Evolutionary conservation across 2,888 invertebrate species (phyloP).

Genomic region (Agrochola lota): DNA sequence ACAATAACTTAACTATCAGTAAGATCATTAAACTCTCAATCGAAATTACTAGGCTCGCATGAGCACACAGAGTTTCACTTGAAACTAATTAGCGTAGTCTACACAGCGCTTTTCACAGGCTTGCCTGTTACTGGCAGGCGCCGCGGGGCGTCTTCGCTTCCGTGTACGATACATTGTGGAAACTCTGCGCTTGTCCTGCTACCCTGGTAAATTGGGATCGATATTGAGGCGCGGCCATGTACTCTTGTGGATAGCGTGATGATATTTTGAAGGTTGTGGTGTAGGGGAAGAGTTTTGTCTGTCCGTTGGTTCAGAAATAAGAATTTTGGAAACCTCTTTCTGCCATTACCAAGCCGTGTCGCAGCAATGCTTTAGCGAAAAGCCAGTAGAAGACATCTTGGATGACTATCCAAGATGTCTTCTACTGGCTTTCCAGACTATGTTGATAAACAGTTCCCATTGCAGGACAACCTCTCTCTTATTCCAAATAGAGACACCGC

Average conservation of each 20-base stretch:
- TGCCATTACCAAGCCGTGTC: not conserved
- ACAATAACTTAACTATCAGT: conserved; percentile 66
- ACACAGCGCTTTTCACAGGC: conserved; percentile 67
- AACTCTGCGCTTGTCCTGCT: conserved; percentile 73
- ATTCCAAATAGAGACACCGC: not conserved
- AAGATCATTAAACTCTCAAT: conserved; percentile 68
- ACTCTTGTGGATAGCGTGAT: conserved; percentile 66
- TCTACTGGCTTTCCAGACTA: not conserved
- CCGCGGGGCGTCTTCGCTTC: conserved; percentile 78
- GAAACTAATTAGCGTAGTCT: conserved; percentile 71
- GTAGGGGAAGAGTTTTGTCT: conserved; percentile 18
- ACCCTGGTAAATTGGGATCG: conserved; percentile 74
- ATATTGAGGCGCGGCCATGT: conserved; percentile 68
- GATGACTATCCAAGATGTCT: too few species aligned
- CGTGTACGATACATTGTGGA: conserved; percentile 71
- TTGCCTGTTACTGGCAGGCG: conserved; percentile 79
- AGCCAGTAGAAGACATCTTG: not conserved
- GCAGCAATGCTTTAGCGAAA: not conserved
- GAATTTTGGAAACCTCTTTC: not conserved
- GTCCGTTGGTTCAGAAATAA: conserved; percentile 9
- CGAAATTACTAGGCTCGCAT: conserved; percentile 79
- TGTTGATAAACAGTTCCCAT: not conserved
- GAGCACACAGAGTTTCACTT: conserved; percentile 80
- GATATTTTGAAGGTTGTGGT: conserved; percentile 61
- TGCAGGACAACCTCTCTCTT: not conserved